Percentiles rank a stretch among this genome's conserved stretches.
Evolutionary conservation across 1,140 invertebrate species (phyloP).

Genomic region (Brachionus rotundiformis): DNA sequence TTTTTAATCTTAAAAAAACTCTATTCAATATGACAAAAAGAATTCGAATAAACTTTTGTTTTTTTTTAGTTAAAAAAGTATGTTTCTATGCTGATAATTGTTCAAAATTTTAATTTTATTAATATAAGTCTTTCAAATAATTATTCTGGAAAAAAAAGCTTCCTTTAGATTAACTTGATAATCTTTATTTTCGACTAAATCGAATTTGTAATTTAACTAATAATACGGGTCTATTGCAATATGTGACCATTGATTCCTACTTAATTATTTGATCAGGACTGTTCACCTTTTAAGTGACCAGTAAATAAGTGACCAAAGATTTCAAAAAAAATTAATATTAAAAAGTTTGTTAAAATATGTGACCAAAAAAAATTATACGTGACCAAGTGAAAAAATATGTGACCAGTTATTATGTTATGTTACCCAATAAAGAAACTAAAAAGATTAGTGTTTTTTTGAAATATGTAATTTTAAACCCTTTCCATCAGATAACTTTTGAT

Average conservation of each 20-base stretch:
- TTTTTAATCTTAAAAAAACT: too few relatives aligned
- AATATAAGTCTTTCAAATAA: too few relatives aligned
- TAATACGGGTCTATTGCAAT: neutral
- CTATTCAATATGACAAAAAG: too few relatives aligned
- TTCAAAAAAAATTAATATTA: neutral
- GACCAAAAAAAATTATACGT: neutral
- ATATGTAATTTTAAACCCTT: neutral
- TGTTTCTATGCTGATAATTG: too few relatives aligned
- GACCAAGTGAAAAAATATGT: neutral
- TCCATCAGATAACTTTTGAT: neutral
- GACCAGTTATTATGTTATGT: neutral
- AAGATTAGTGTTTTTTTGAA: neutral
- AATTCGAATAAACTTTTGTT: too few relatives aligned
- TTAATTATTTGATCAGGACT: slow-evolving; percentile 8
- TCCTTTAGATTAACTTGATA: too few relatives aligned
- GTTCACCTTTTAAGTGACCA: slow-evolving; percentile 11
- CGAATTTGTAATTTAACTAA: too few relatives aligned
- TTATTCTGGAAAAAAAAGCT: too few relatives aligned
- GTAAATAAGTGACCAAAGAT: neutral
- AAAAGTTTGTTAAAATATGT: neutral
- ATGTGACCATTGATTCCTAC: neutral
- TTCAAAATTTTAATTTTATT: too few relatives aligned
- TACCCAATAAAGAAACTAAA: neutral
- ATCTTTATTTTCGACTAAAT: neutral
- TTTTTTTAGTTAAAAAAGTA: too few relatives aligned